Percentiles rank a stretch among this genome's conserved stretches.
Evolutionary conservation across 2,113 vertebrate species (phyloP).

Genomic region (Anguilla rostrata): DNA sequence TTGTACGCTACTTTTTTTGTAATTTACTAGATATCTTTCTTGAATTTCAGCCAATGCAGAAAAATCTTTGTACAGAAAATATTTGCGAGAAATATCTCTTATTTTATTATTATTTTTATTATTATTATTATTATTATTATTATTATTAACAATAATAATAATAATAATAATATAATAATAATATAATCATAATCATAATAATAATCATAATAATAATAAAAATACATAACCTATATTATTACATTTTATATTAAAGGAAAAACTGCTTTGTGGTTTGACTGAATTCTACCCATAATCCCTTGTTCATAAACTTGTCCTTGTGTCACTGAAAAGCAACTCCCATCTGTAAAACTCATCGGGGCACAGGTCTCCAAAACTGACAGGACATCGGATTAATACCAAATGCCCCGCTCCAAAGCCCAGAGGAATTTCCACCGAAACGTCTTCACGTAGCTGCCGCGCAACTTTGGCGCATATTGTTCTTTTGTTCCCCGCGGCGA

Average conservation of each 20-base stretch:
- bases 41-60: not conserved
- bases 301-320: constrained; percentile 17
- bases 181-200: too few relatives aligned
- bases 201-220: too few relatives aligned
- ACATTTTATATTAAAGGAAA: not conserved
- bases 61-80: too few relatives aligned
- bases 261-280: not conserved
- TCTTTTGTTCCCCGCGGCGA: not conserved
- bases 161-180: too few relatives aligned
- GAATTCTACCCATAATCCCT: not conserved
- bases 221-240: too few relatives aligned
- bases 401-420: not conserved
- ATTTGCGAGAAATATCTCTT: too few relatives aligned
- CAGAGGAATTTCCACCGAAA: not conserved
- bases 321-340: constrained; percentile 38
- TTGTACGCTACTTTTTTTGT: not conserved
- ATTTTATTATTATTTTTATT: too few relatives aligned
- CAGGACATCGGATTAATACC: not conserved
- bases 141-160: too few relatives aligned
- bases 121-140: too few relatives aligned
- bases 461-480: too few relatives aligned
- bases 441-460: too few relatives aligned
- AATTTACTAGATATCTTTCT: not conserved
- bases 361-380: not conserved
- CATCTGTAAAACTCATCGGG: not conserved